phyloP scores from a whole-genome alignment of 2,888 invertebrate genomes.

The Diarsia brunnea region DNA sequence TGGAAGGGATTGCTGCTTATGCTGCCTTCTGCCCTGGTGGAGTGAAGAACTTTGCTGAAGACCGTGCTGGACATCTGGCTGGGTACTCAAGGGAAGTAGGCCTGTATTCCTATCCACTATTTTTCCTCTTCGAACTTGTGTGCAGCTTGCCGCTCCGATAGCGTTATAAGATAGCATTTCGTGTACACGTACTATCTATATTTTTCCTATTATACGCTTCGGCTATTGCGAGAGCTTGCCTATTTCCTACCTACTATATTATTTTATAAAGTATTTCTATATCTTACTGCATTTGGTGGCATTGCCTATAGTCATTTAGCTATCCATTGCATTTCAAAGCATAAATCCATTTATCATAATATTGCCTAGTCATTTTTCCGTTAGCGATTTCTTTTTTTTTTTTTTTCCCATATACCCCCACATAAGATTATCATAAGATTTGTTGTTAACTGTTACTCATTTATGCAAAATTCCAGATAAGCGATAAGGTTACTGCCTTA shows the following conservation, averaged over 20 bases:
- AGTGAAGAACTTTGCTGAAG: slow-evolving; percentile 1
- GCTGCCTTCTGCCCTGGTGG: background rate
- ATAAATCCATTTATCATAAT: background rate
- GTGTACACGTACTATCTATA: background rate
- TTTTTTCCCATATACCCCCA: background rate
- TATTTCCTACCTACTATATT: background rate
- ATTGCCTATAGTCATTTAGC: no score
- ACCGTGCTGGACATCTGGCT: background rate
- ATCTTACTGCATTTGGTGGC: no score
- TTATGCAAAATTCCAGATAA: background rate
- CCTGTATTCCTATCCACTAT: background rate
- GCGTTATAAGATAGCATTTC: background rate
- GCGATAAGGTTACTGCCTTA: background rate
- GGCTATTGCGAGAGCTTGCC: slow-evolving; percentile 1
- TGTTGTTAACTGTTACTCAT: background rate
- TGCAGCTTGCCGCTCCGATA: background rate
- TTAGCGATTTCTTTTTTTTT: background rate
- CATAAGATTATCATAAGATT: background rate
- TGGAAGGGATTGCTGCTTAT: background rate
- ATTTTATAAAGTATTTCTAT: no score
- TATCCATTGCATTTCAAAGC: no score
- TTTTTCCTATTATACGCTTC: background rate
- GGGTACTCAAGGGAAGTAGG: background rate
- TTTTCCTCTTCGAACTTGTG: background rate
- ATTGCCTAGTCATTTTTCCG: background rate